phyloP scores from a whole-genome alignment of 2,113 vertebrate genomes.

The Nyctereutes procyonoides region DNA sequence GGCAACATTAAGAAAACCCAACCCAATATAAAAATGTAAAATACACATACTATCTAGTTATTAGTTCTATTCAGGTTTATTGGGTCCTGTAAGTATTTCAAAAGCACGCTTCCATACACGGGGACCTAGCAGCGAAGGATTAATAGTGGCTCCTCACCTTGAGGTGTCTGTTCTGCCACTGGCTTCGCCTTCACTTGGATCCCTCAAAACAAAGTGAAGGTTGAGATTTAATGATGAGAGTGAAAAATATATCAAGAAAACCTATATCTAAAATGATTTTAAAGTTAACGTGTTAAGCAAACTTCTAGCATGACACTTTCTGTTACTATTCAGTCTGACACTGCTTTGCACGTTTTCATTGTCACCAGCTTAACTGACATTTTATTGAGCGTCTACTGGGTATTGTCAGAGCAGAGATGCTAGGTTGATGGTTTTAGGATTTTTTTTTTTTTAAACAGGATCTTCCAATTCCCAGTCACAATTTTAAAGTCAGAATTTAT shows the following conservation, averaged over 20 bases:
- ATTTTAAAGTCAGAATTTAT: conserved; percentile 10
- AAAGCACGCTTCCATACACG: conserved; percentile 68
- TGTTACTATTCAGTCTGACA: conserved; percentile 44
- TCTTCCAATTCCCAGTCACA: conserved; percentile 35
- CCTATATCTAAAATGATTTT: conserved; percentile 81
- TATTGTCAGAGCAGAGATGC: not conserved
- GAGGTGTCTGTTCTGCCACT: conserved; percentile 95
- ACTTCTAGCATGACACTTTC: conserved; percentile 75
- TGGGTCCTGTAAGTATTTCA: conserved; percentile 67
- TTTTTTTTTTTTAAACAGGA: not conserved
- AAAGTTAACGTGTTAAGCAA: conserved; percentile 70
- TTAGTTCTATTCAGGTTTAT: conserved; percentile 55
- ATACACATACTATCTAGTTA: conserved; percentile 65
- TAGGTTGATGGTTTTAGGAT: not conserved
- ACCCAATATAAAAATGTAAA: conserved; percentile 27
- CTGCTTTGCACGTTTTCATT: not conserved
- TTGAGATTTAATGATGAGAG: conserved; percentile 89
- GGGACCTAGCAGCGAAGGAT: conserved; percentile 83
- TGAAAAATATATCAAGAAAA: conserved; percentile 86
- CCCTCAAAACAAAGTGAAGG: conserved; percentile 95
- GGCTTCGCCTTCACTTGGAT: conserved; percentile 97
- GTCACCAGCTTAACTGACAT: not conserved
- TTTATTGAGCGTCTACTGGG: conserved; percentile 42
- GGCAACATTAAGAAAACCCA: conserved; percentile 56
- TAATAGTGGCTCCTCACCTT: conserved; percentile 92